These are phyloP conservation scores for Spondyliosoma cantharus DNA, from an alignment of 2,797 vertebrate genomes.

Conservation along the genomic window DNA sequence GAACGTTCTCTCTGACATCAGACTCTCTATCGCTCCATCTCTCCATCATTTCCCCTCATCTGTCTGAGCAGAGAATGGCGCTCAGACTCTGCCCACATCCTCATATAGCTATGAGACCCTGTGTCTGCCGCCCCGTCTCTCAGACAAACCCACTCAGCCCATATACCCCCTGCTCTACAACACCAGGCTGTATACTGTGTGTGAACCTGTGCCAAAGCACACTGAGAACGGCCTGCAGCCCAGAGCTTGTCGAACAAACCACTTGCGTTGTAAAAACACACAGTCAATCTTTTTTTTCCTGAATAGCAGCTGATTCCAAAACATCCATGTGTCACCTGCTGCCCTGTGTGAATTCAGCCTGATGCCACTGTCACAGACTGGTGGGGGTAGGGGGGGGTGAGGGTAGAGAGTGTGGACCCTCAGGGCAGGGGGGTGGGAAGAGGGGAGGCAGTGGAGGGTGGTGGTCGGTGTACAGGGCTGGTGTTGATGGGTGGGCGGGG, in stretches of 20 bases:
- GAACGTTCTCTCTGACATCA: conserved; percentile 66
- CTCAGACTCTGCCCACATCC: conserved; percentile 75
- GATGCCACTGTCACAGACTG: conserved; percentile 53
- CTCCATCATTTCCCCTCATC: conserved; percentile 72
- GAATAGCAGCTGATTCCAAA: conserved; percentile 66
- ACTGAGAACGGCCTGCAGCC: conserved; percentile 30
- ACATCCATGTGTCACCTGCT: conserved; percentile 72
- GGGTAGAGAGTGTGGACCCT: conserved; percentile 43
- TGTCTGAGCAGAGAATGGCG: conserved; percentile 55
- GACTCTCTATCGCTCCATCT: conserved; percentile 70
- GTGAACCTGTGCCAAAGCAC: conserved; percentile 57
- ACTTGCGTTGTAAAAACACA: conserved; percentile 30
- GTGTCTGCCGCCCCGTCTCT: conserved; percentile 59
- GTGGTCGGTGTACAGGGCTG: conserved; percentile 64
- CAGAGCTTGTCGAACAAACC: conserved; percentile 27
- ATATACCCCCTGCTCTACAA: conserved; percentile 50
- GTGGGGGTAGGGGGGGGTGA: conserved; percentile 15
- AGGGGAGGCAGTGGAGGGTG: conserved; percentile 45
- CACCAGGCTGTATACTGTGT: conserved; percentile 43
- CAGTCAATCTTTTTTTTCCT: conserved; percentile 33
- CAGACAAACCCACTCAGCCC: conserved; percentile 66
- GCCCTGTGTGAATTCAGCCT: conserved; percentile 62
- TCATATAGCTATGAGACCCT: conserved; percentile 63
- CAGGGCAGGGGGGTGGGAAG: conserved; percentile 32
- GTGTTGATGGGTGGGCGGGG: conserved; percentile 80